Evolutionary conservation across 2,888 invertebrate species (phyloP).

Genomic region (Terebella lapidaria): DNA sequence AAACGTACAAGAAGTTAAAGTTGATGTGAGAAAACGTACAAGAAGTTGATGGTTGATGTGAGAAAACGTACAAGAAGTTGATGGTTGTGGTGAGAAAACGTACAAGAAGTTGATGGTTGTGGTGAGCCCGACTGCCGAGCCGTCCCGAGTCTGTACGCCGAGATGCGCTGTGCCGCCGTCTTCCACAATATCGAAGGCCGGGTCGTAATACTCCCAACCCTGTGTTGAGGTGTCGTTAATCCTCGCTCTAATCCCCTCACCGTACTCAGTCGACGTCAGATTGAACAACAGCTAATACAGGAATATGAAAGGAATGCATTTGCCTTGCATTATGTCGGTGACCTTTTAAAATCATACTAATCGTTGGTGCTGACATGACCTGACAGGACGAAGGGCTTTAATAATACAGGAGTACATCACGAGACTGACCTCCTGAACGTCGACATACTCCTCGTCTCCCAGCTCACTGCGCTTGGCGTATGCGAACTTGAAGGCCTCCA

Average conservation of each 20-base stretch:
- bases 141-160: constrained; percentile 42
- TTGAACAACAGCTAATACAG: constrained; percentile 24
- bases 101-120: constrained; percentile 48
- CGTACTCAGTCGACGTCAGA: constrained; percentile 25
- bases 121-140: constrained; percentile 48
- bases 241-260: constrained; percentile 12
- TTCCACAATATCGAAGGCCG: constrained; percentile 10
- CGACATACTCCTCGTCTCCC: constrained; percentile 64
- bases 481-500: constrained; percentile 87
- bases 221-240: constrained; percentile 25
- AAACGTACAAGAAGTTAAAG: too few relatives aligned
- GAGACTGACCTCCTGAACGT: not conserved
- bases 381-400: too few relatives aligned
- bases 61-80: constrained; percentile 46
- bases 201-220: constrained; percentile 14
- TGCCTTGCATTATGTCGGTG: too few relatives aligned
- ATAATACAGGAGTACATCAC: not conserved
- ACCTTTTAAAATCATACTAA: too few relatives aligned
- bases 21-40: too few relatives aligned
- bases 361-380: too few relatives aligned
- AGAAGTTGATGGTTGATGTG: too few relatives aligned
- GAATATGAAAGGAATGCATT: not conserved
- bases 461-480: constrained; percentile 79
- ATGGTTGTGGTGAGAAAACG: constrained; percentile 39
- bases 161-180: constrained; percentile 45